These are phyloP conservation scores for Malurus alboscapulatus DNA, from an alignment of 2,113 vertebrate species.

Conservation along the genomic window DNA sequence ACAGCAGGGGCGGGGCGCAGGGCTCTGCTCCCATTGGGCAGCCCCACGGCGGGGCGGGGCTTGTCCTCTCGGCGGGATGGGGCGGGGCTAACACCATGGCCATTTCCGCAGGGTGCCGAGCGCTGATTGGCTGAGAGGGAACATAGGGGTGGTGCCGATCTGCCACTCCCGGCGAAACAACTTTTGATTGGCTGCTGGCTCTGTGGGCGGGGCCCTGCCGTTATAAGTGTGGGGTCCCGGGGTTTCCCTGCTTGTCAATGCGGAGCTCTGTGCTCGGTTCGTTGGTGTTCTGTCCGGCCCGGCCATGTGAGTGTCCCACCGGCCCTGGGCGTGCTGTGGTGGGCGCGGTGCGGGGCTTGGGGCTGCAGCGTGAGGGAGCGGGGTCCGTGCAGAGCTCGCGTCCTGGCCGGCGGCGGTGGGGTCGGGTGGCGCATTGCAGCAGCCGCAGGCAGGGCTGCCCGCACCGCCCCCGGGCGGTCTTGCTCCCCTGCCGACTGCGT, in stretches of 20 bases:
- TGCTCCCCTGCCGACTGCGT: neutral
- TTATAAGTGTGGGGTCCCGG: accelerated
- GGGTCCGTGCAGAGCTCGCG: neutral
- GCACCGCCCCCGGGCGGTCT: neutral
- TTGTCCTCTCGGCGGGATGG: accelerated
- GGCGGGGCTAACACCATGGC: accelerated
- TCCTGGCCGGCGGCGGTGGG: neutral
- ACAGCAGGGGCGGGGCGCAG: neutral
- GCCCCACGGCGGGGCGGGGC: accelerated
- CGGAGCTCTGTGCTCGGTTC: accelerated
- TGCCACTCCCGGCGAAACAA: accelerated
- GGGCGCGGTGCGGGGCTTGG: neutral
- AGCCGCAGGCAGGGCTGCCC: neutral
- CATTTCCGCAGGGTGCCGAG: accelerated
- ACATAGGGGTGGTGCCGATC: accelerated
- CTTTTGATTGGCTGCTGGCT: neutral
- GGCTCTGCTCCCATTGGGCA: neutral
- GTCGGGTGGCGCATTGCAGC: slow-evolving; percentile 29
- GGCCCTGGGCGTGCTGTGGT: accelerated
- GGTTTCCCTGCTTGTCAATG: accelerated
- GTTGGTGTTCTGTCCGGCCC: accelerated
- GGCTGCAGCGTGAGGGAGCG: neutral
- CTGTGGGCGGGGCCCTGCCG: neutral
- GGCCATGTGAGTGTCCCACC: neutral
- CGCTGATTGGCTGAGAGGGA: neutral